These are phyloP conservation scores for Australoheros scitulus DNA, from an alignment of 2,113 vertebrate genomes.

Conservation along the genomic window DNA sequence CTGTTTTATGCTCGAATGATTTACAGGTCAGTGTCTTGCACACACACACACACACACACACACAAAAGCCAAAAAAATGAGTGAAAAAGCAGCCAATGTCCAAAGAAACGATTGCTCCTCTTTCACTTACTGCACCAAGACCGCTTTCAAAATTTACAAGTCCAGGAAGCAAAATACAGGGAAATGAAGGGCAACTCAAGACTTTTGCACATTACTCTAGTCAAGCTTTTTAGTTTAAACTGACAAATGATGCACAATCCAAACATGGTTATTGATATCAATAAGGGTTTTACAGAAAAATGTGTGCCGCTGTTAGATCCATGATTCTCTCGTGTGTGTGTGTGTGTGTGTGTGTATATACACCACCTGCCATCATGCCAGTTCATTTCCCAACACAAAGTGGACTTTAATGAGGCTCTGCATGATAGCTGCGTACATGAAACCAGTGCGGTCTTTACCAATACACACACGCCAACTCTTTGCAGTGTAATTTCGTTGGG, in stretches of 20 bases:
- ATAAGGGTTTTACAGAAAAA: neutral
- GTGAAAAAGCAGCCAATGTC: neutral
- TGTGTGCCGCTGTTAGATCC: neutral
- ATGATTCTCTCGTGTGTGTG: neutral
- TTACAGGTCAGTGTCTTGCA: too few species aligned
- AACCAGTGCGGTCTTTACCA: conserved; percentile 27
- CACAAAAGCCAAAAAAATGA: neutral
- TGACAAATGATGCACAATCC: neutral
- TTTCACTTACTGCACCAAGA: neutral
- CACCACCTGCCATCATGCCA: conserved; percentile 46
- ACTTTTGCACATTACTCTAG: neutral
- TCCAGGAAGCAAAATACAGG: too few species aligned
- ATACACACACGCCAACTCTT: neutral
- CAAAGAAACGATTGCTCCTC: neutral
- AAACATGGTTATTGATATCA: neutral
- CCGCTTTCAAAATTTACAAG: too few species aligned
- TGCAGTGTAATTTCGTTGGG: neutral
- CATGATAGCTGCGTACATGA: conserved; percentile 18
- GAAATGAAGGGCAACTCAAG: neutral
- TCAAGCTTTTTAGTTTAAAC: neutral
- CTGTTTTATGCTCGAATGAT: neutral
- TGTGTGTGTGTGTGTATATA: neutral
- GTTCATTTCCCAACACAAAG: conserved; percentile 54
- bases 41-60: too few species aligned
- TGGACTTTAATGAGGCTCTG: conserved; percentile 49